Conservation (phyloP, 2,797 vertebrate species). For the Eulemur coronatus region DNA sequence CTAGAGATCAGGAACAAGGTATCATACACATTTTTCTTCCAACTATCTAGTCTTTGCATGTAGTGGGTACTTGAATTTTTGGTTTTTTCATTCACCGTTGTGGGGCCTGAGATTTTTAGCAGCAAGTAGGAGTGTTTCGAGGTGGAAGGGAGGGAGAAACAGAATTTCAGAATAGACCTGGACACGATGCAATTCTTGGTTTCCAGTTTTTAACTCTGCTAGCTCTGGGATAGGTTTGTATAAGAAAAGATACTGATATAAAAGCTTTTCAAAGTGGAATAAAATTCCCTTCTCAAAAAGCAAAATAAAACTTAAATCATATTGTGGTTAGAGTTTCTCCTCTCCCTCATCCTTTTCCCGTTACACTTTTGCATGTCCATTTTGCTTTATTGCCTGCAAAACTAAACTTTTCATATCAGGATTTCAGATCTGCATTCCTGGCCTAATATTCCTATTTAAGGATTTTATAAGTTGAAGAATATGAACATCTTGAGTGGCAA, state of each 20-base stretch:
- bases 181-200: background rate
- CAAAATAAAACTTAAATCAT: background rate
- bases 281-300: background rate
- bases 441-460: background rate
- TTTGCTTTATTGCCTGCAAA: background rate
- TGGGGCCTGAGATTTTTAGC: background rate
- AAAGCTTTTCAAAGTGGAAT: conserved; percentile 3
- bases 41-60: background rate
- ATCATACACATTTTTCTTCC: background rate
- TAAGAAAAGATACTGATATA: background rate
- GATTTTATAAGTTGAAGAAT: conserved; percentile 35
- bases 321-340: background rate
- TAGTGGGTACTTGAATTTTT: background rate
- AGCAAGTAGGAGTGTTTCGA: background rate
- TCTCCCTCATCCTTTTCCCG: background rate
- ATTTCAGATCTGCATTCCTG: background rate
- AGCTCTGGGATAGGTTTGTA: background rate
- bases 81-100: background rate
- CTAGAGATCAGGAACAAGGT: background rate
- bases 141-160: background rate
- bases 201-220: conserved; percentile 21
- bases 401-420: background rate
- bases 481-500: conserved; percentile 8
- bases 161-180: conserved; percentile 19
- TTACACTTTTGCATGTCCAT: background rate